Percentiles rank a stretch among this genome's conserved stretches.
Conservation (phyloP, 2,888 invertebrate species). For the Euzophera pinguis region DNA sequence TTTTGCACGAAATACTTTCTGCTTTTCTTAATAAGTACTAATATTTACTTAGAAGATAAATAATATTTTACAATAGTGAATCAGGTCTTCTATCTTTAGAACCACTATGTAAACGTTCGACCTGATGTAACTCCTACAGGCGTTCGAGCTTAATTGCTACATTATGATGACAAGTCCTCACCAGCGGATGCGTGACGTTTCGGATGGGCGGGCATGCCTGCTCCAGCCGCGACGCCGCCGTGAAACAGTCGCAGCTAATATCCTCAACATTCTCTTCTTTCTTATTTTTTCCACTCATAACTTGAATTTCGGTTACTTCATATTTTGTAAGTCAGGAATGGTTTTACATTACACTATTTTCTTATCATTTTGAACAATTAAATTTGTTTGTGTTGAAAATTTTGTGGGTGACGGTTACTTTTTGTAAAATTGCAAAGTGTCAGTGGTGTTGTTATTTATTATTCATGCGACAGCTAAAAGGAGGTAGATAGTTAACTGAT, state of each 20-base stretch:
- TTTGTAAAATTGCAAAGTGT: neutral
- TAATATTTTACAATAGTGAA: no score
- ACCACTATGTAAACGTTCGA: no score
- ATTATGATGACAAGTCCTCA: no score
- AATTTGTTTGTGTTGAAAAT: neutral
- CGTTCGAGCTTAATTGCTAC: no score
- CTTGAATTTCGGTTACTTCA: conserved; percentile 19
- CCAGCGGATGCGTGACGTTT: conserved; percentile 67
- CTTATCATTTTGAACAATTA: conserved; percentile 6
- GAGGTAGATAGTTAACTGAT: no score
- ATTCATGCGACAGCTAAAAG: no score
- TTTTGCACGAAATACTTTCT: no score
- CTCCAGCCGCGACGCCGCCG: conserved; percentile 30
- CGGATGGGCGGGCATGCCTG: conserved; percentile 42
- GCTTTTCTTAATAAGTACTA: no score
- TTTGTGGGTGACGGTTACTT: neutral
- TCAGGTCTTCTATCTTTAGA: no score
- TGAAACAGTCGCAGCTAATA: conserved; percentile 41
- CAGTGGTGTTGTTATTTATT: no score
- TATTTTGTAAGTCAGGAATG: conserved; percentile 18
- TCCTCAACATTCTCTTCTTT: conserved; percentile 27
- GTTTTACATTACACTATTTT: conserved; percentile 29
- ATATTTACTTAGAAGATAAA: no score
- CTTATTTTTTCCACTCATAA: conserved; percentile 48
- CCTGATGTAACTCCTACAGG: no score